Percentiles rank a stretch among this genome's conserved stretches.
Evolutionary conservation across 2,888 invertebrate genomes (phyloP).

Genomic region (Adelognathus sp.): DNA sequence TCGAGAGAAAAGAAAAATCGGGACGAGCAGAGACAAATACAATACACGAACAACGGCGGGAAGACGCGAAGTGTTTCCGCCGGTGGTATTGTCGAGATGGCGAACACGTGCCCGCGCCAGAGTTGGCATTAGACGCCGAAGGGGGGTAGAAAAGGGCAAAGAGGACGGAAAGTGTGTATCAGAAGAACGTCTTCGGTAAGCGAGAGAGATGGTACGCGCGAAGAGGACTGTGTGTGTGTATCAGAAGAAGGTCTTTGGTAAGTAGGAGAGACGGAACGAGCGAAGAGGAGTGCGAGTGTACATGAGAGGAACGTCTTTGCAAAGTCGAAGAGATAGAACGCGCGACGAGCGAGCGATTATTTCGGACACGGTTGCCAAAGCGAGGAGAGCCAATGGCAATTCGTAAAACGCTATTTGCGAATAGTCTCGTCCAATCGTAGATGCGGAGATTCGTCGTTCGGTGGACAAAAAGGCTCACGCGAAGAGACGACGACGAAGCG

Average conservation of each 20-base stretch:
- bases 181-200: too few species aligned
- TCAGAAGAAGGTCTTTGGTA: neutral
- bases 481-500: neutral
- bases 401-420: slow-evolving; percentile 19
- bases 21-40: slow-evolving; percentile 48
- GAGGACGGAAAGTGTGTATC: neutral
- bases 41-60: slow-evolving; percentile 38
- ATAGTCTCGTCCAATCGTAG: slow-evolving; percentile 25
- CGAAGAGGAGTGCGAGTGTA: neutral
- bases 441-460: neutral
- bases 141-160: neutral
- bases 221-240: neutral
- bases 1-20: neutral
- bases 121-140: neutral
- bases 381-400: slow-evolving; percentile 25
- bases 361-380: slow-evolving; percentile 47
- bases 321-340: neutral
- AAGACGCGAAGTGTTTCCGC: neutral
- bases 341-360: slow-evolving; percentile 37
- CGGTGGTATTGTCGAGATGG: neutral
- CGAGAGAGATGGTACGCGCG: neutral
- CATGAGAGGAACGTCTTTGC: too few species aligned
- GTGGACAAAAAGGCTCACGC: neutral
- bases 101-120: slow-evolving; percentile 10
- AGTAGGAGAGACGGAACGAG: neutral